Conservation (phyloP, 2,888 invertebrate species). For the Saturnia japonica region DNA sequence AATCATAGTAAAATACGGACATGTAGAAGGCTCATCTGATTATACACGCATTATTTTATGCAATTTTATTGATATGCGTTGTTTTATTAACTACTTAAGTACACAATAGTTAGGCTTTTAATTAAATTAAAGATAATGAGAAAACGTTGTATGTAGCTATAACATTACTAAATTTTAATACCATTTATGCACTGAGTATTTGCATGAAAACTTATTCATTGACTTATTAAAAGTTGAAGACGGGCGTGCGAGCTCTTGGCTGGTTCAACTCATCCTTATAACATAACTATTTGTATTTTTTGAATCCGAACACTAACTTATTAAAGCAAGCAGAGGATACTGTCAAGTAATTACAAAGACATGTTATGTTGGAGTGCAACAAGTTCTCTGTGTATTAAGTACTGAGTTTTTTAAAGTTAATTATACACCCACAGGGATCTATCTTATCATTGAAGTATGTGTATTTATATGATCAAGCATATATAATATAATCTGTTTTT, state of each 20-base stretch:
- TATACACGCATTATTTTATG: too few species aligned
- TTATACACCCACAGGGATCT: not conserved
- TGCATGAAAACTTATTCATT: not conserved
- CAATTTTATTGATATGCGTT: too few species aligned
- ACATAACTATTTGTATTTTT: constrained; percentile 26
- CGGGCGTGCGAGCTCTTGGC: not conserved
- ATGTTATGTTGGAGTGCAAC: constrained; percentile 54
- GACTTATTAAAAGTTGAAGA: not conserved
- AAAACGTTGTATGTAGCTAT: too few species aligned
- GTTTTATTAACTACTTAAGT: too few species aligned
- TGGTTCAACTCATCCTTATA: constrained; percentile 25
- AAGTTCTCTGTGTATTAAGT: constrained; percentile 55
- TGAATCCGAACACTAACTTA: constrained; percentile 32
- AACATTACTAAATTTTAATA: too few species aligned
- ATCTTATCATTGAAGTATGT: not conserved
- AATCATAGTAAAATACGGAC: too few species aligned
- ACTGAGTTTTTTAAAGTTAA: constrained; percentile 36
- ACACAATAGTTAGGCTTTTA: too few species aligned
- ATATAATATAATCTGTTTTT: not conserved
- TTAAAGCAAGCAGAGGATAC: constrained; percentile 47
- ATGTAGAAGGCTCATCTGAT: too few species aligned
- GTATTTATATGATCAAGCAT: not conserved
- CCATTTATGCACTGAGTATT: not conserved
- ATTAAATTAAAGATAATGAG: too few species aligned
- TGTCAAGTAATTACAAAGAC: constrained; percentile 53